A percentile compares a stretch with the other conserved stretches of the same genome.
Conservation (phyloP, 2,113 vertebrate genomes). For the Chrysochloris asiatica region DNA sequence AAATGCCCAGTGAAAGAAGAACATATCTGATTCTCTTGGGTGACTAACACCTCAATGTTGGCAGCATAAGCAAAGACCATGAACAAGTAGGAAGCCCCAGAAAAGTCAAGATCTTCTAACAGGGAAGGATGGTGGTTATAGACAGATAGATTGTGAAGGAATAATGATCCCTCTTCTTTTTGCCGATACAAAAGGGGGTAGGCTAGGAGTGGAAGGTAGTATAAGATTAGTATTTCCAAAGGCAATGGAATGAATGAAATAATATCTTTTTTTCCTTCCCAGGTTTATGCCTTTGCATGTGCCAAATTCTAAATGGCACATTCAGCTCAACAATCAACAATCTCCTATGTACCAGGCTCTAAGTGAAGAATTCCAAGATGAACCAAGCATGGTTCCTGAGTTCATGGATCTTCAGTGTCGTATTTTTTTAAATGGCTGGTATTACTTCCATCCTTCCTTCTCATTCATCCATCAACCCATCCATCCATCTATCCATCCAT, state of each 20-base stretch:
- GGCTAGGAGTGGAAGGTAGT: background rate
- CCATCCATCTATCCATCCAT: background rate
- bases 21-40: background rate
- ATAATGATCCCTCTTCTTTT: background rate
- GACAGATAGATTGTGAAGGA: background rate
- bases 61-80: background rate
- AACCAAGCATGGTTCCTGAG: background rate
- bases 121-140: background rate
- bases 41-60: background rate
- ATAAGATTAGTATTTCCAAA: background rate
- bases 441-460: background rate
- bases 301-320: background rate
- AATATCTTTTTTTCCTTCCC: background rate
- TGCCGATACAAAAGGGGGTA: background rate
- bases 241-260: background rate
- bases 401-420: background rate
- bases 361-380: conserved; percentile 35
- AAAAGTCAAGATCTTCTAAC: background rate
- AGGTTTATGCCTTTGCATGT: background rate
- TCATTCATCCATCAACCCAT: background rate
- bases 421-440: background rate
- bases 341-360: background rate
- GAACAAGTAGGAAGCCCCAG: background rate
- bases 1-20: background rate
- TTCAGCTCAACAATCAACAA: background rate